phyloP scores from a whole-genome alignment of 2,797 vertebrate genomes.

The Helostoma temminkii region DNA sequence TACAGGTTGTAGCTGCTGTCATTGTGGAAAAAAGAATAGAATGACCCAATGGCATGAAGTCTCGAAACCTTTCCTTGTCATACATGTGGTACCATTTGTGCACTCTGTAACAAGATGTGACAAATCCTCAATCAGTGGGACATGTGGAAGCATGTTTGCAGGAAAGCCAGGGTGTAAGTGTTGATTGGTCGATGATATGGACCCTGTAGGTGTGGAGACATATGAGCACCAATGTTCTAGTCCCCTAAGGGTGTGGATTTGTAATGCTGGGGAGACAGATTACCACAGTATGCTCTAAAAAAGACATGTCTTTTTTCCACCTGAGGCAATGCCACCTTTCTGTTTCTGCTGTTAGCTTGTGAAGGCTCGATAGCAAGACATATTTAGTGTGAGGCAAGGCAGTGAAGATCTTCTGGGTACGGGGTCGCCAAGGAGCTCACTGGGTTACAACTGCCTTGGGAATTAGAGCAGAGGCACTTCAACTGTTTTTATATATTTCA shows the following conservation, averaged over 20 bases:
- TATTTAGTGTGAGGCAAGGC: conserved; percentile 59
- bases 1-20: conserved; percentile 24
- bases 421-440: conserved; percentile 41
- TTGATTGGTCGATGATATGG: conserved; percentile 50
- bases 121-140: conserved; percentile 5
- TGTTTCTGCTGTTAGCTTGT: conserved; percentile 52
- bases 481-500: no score
- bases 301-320: conserved; percentile 30
- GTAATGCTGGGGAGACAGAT: conserved; percentile 57
- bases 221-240: conserved; percentile 26
- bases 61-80: neutral
- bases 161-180: conserved; percentile 13
- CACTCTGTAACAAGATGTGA: conserved; percentile 12
- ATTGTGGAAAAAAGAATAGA: conserved; percentile 1
- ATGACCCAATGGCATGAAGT: neutral
- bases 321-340: conserved; percentile 51
- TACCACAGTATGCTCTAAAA: conserved; percentile 42
- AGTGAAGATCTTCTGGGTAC: conserved; percentile 53
- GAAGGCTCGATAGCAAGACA: conserved; percentile 51
- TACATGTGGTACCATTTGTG: neutral
- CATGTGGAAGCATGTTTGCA: neutral
- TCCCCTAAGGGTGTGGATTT: conserved; percentile 35
- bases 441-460: conserved; percentile 15
- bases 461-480: neutral
- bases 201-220: conserved; percentile 27